Evolutionary conservation across 2,113 vertebrate species (phyloP), one percentile per base, ranked within the genome.

Genomic region (Strix uralensis): DNA sequence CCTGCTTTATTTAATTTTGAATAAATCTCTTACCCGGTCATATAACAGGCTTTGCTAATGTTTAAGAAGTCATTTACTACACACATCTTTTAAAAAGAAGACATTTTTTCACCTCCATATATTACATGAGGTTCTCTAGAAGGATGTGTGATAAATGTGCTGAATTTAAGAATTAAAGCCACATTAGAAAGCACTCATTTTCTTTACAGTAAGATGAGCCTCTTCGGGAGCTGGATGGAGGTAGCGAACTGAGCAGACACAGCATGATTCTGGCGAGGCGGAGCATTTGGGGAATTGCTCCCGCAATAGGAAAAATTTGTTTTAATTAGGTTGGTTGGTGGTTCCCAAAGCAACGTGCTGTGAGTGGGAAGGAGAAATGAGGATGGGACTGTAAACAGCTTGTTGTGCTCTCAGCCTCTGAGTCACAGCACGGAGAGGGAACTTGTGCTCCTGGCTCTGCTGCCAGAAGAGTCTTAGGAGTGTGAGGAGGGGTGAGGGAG

Each of bases 281-380:
- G 18, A 92, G 88, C 87, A 93, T 80, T 96, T 69, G 77, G 95
- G 90, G 91, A 97, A 97, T 96, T 97, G 94, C 86, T 96, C 81
- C 93, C 58, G 80, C 92, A 95, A 97, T 62, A 95, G 91, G 93
- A 95, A 97, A 97, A 97, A 96, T 40, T 73, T 95, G 90, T 93
- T 97, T 97, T 98, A 97, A 98, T 98, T 97, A 97, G 95, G 81
- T 94, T 96, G 88, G 95, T 96, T 95, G 94, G 97, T 97, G 94
- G 80, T 97, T 98, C 97, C 95, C 94, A 95, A 93, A 97, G 97
- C 94, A 96, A 93, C 63, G 72, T 94, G 84, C 89, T 97, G 80
- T 79, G 91, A 96, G 92, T 65, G 80, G 81, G 79, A 87, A 96
- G 90, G 83, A 95, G 88, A 84, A 93, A 95, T 62, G 59, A 94